Evolutionary conservation across 2,113 vertebrate species (phyloP).

Genomic region (Oryzias woworae): DNA sequence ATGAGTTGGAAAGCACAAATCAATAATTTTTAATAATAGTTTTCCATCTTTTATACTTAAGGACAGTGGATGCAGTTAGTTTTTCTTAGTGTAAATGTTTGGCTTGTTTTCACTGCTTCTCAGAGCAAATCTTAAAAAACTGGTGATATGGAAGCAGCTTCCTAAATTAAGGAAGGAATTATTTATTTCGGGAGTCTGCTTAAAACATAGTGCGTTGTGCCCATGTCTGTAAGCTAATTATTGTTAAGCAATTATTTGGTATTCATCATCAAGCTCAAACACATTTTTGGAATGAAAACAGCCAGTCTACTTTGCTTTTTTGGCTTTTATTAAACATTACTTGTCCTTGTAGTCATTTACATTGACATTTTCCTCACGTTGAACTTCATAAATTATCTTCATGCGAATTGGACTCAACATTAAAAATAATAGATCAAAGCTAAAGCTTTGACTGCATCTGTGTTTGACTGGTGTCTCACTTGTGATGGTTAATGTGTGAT

Average conservation of each 20-base stretch:
- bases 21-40: too few relatives aligned
- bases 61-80: too few relatives aligned
- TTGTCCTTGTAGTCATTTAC: slow-evolving; percentile 3
- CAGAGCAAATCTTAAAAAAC: too few relatives aligned
- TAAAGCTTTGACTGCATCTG: slow-evolving; percentile 38
- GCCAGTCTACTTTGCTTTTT: neutral
- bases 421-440: slow-evolving; percentile 74
- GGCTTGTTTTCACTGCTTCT: too few relatives aligned
- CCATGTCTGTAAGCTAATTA: too few relatives aligned
- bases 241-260: slow-evolving; percentile 1
- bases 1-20: too few relatives aligned
- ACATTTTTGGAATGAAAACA: slow-evolving; percentile 8
- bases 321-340: slow-evolving; percentile 3
- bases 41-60: too few relatives aligned
- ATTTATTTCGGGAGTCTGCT: too few relatives aligned
- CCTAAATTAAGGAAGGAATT: too few relatives aligned
- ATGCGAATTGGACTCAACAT: slow-evolving; percentile 41
- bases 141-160: too few relatives aligned
- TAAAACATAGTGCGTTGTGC: too few relatives aligned
- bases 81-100: too few relatives aligned
- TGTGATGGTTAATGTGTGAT: slow-evolving; percentile 53
- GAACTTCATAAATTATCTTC: slow-evolving; percentile 62
- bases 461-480: slow-evolving; percentile 53
- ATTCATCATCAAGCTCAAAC: slow-evolving; percentile 28
- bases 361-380: slow-evolving; percentile 42